These are phyloP conservation scores for Agrilus planipennis DNA, from an alignment of 1,140 invertebrate genomes.

Conservation along the genomic window DNA sequence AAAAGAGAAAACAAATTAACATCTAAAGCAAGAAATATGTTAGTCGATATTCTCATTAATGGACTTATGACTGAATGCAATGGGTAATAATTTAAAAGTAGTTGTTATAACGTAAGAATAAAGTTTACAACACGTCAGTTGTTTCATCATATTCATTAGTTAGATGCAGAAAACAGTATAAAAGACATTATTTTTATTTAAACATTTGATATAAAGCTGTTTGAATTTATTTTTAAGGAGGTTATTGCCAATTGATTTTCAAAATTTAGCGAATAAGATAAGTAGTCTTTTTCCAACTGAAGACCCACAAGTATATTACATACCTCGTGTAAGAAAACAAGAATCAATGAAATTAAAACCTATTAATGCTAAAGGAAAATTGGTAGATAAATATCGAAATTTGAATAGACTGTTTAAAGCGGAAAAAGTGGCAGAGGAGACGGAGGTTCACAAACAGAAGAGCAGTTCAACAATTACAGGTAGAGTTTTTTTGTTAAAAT, in stretches of 20 bases:
- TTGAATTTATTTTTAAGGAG: neutral
- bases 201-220: neutral
- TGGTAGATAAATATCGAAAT: slow-evolving; percentile 3
- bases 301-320: neutral
- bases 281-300: neutral
- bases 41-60: neutral
- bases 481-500: too few relatives aligned
- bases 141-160: too few relatives aligned
- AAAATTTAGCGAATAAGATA: neutral
- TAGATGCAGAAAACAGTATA: too few relatives aligned
- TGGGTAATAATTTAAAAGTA: neutral
- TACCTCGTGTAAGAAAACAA: neutral
- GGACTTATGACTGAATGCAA: neutral
- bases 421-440: neutral
- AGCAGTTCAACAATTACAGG: too few relatives aligned
- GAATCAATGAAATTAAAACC: neutral
- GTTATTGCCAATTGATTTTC: neutral
- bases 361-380: neutral
- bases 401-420: neutral
- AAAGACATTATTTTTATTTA: neutral
- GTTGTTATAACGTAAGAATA: neutral
- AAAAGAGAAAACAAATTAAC: neutral
- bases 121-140: neutral
- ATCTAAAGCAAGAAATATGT: neutral
- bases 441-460: neutral